Base-by-base conservation (phyloP, 2,888 invertebrate species). In the Beris chalybata region DNA sequence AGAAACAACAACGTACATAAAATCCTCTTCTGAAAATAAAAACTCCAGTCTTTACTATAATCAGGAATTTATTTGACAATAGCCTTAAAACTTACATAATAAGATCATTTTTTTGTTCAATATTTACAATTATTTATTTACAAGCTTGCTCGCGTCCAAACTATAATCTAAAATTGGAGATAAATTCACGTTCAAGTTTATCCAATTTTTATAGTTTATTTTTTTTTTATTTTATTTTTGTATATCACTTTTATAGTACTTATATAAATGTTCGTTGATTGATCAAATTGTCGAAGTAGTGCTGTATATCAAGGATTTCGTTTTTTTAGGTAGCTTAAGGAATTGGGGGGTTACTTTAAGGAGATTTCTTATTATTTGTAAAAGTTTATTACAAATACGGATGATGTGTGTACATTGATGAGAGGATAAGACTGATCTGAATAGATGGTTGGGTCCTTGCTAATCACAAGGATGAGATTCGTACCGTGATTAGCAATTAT, bases 61-160 rank as follows among this genome's bases (percentile, higher is more conserved):
- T 59, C 31, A 59, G 47, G 13, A 50, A 65, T 69, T 69, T 67
- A 65, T 61, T 69, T 64, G 67, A 69, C 67, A 67, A 65, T 69
- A 69, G 61, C 58, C 67, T 69, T 69, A 69, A 69, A 69, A 69
- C 69, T 69, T 69, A 69, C 66, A 65, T 65, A 69, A 69, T 64
- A 69, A 65, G 65, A 65, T 57, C 56, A 64, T 64, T 52, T 64
- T 63, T 57, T 67, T 55, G 50, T 64, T 66, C 59, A 54, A 56
- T 69, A 69, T 69, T 65, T 69, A 69, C 69, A 69, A 57, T 30
- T 69, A 57, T 30, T 69, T 22, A 67, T 69, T 61, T 69, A 69
- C 67, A 69, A 47, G 61, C 38, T 5, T 38, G 31, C 30, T 53
- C 30, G 11, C n/a, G n/a, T 30, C 31, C 29, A 54, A 6, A 29